These are phyloP conservation scores for Tiliacea aurago DNA, from an alignment of 2,888 invertebrate species.

Conservation along the genomic window DNA sequence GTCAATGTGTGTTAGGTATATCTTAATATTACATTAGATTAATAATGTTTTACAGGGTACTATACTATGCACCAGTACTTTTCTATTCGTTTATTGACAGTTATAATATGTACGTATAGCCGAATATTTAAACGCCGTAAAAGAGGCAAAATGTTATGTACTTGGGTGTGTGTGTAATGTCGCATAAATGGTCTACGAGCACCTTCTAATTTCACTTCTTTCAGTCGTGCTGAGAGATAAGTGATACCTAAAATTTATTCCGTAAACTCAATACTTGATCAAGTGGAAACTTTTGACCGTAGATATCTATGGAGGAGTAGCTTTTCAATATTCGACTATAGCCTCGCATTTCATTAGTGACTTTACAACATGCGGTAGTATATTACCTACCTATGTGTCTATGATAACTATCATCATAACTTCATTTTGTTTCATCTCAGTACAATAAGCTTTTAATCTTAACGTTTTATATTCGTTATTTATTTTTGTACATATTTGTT, in stretches of 20 bases:
- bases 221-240: conserved; percentile 3
- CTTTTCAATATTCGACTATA: conserved; percentile 65
- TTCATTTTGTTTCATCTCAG: conserved; percentile 61
- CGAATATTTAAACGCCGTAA: conserved; percentile 58
- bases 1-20: conserved; percentile 83
- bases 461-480: conserved; percentile 71
- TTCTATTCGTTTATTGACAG: conserved; percentile 62
- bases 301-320: conserved; percentile 21
- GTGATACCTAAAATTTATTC: neutral
- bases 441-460: conserved; percentile 66
- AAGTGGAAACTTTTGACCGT: conserved; percentile 2
- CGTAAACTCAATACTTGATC: conserved; percentile 10
- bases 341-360: conserved; percentile 46
- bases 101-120: conserved; percentile 56
- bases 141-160: neutral
- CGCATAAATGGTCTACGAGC: conserved; percentile 13
- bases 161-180: neutral
- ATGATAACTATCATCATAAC: conserved; percentile 46
- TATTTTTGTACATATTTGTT: conserved; percentile 78
- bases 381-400: conserved; percentile 46
- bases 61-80: conserved; percentile 83
- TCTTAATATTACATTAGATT: conserved; percentile 69
- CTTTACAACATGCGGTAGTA: conserved; percentile 39
- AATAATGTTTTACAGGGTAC: conserved; percentile 70
- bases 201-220: conserved; percentile 12